Percentiles rank a stretch among this genome's conserved stretches.
Evolutionary conservation across 1,140 invertebrate species (phyloP).

Genomic region (Danaus melanippus): DNA sequence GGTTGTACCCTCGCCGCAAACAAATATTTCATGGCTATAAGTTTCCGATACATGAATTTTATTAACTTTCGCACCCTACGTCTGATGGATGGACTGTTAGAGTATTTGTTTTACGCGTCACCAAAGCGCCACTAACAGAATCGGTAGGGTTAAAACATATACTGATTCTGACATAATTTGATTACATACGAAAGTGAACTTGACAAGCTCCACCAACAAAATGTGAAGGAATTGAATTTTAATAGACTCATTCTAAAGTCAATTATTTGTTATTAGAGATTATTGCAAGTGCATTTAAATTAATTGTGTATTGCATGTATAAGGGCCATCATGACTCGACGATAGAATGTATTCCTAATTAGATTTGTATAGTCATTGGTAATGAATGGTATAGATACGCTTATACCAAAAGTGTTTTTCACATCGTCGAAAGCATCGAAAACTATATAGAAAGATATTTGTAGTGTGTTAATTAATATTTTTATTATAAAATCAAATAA

Average conservation of each 20-base stretch:
- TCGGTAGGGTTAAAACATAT: slow-evolving; percentile 39
- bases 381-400: no score
- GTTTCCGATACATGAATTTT: slow-evolving; percentile 72
- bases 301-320: no score
- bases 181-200: slow-evolving; percentile 33
- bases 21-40: slow-evolving; percentile 66
- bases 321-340: no score
- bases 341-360: no score
- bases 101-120: slow-evolving; percentile 66
- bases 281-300: no score
- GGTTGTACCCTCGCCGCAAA: slow-evolving; percentile 52
- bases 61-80: slow-evolving; percentile 59
- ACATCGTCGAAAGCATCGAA: no score
- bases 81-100: slow-evolving; percentile 54
- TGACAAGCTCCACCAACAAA: slow-evolving; percentile 21
- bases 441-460: no score
- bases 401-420: no score
- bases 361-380: no score
- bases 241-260: slow-evolving; percentile 3
- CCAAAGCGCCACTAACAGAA: slow-evolving; percentile 52
- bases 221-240: slow-evolving; percentile 13
- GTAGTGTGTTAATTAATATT: no score
- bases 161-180: slow-evolving; percentile 32
- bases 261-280: no score
- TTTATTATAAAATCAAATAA: no score